Evolutionary conservation across 1,140 invertebrate genomes (phyloP).

Genomic region (Mercenaria mercenaria): DNA sequence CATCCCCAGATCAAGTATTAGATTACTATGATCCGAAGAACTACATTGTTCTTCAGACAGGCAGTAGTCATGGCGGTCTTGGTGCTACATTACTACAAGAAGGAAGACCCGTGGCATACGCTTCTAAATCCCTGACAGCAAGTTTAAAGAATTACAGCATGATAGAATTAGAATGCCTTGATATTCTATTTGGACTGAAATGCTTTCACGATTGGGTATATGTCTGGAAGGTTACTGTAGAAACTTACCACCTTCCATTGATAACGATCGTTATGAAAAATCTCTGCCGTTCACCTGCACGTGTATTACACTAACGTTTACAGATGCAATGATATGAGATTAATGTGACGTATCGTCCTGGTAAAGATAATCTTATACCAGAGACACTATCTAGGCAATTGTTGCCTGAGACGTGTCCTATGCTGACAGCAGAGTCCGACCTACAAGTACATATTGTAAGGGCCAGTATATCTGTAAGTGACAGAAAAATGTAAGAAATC

Average conservation of each 20-base stretch:
- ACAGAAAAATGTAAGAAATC: constrained; percentile 9
- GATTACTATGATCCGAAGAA: constrained; percentile 12
- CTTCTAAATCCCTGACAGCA: constrained; percentile 13
- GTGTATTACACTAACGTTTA: constrained; percentile 13
- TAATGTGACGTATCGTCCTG: background rate
- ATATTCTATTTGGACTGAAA: background rate
- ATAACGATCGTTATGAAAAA: background rate
- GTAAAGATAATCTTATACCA: background rate
- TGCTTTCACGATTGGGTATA: background rate
- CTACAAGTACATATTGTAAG: constrained; percentile 11
- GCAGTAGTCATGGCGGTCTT: background rate
- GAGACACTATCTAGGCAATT: constrained; percentile 26
- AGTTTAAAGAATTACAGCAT: background rate
- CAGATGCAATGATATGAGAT: constrained; percentile 49
- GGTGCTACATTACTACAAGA: background rate
- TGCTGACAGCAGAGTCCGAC: background rate
- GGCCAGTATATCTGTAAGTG: background rate
- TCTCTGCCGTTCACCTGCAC: background rate
- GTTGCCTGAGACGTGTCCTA: background rate
- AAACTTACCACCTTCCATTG: constrained; percentile 10
- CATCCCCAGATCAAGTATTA: background rate
- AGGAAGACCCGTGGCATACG: background rate
- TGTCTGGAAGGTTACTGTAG: background rate
- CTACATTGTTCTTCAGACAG: background rate
- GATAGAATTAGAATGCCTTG: background rate